A percentile compares a stretch with the other conserved stretches of the same genome.
phyloP scores from a whole-genome alignment of 2,888 invertebrate species.

The Epistrophe grossulariae region DNA sequence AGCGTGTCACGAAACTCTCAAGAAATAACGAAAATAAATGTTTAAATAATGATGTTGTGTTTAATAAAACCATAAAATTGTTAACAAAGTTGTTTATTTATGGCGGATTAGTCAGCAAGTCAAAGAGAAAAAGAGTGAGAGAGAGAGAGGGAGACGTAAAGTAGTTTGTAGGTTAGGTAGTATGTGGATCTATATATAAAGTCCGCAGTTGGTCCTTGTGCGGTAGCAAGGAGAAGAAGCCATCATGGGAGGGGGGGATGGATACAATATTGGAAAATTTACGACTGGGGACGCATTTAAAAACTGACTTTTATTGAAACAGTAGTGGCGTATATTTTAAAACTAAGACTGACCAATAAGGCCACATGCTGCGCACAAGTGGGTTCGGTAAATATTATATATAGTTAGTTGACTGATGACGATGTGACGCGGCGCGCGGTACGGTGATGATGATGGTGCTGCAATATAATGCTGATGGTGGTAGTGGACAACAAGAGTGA shows the following conservation, averaged over 20 bases:
- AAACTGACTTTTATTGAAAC: conserved; percentile 74
- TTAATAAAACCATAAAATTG: conserved; percentile 76
- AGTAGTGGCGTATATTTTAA: conserved; percentile 74
- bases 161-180: background rate
- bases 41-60: conserved; percentile 75
- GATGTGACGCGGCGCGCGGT: background rate
- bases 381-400: conserved; percentile 31
- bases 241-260: background rate
- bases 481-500: conserved; percentile 5
- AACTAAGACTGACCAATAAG: conserved; percentile 63
- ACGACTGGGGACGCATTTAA: conserved; percentile 69
- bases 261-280: conserved; percentile 51
- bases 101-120: conserved; percentile 65
- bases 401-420: conserved; percentile 4
- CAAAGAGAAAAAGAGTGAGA: background rate
- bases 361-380: conserved; percentile 69
- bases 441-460: background rate
- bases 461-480: too few species aligned
- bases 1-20: conserved; percentile 55
- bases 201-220: conserved; percentile 44
- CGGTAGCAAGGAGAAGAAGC: background rate
- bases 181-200: conserved; percentile 8
- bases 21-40: conserved; percentile 73
- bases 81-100: conserved; percentile 76
- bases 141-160: background rate